Base-by-base conservation (phyloP, 2,797 vertebrate species). In the Pseudochirops corinnae region DNA sequence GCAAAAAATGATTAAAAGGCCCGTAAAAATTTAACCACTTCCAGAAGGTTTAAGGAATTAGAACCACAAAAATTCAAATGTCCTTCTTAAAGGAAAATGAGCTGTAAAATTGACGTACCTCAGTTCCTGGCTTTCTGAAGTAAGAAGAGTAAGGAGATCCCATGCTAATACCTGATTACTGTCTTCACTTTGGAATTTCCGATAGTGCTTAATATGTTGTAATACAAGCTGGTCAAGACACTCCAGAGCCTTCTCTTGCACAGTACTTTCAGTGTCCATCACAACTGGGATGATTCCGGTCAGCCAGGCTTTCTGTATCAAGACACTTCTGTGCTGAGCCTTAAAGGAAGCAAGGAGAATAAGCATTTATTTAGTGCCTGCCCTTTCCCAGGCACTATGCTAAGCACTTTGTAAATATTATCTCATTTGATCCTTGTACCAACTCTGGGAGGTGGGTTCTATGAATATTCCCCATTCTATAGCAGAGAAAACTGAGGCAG, bases 201-300 rank as follows among this genome's bases (percentile, higher is more conserved):
- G 96, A 52, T 98, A 98, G 0, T 82, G 96, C 92, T 98, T 99
- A 91, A 99, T 98, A 11, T 98, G 98, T 29, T 98, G 98, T 93
- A 99, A 95, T 95, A 99, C 93, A 55, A 99, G 96, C 96, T 99
- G 98, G 29, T 99, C 99, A 5, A 99, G 98, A 97, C 98, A 99
- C 46, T 99, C 99, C 97, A 99, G 96, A 52, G 99, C 99, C 97
- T 99, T 99, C 95, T 99, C 99, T 93, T 99, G 99, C 52, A 99
- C 99, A 0, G 99, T 98, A 97, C 39, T 99, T 97, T 99, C 99
- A 0, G 98, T 55, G 95, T 99, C 99, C 94, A 99, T 98, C 97
- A 99, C 98, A 0, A 99, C 99, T 0, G 99, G 99, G 67, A 99
- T 96, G 90, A 99, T 98, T 0, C 99, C 99, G 0, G 97, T 95